phyloP scores from a whole-genome alignment of 2,797 vertebrate genomes.

The Myripristis murdjan region DNA sequence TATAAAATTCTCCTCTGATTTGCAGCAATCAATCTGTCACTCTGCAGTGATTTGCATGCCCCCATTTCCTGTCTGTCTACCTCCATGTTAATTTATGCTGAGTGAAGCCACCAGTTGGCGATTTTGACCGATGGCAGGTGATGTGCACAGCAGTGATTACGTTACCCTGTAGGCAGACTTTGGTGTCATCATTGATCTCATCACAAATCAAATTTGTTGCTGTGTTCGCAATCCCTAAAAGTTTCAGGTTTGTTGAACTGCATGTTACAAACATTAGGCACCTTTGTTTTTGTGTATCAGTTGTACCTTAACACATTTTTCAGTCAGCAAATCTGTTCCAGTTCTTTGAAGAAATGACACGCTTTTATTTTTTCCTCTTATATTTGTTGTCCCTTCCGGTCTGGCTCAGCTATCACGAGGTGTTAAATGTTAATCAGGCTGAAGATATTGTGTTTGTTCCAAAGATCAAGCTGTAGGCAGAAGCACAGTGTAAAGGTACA shows the following conservation, averaged over 20 bases:
- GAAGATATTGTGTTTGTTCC: constrained; percentile 12
- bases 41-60: constrained; percentile 62
- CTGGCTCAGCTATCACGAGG: constrained; percentile 4
- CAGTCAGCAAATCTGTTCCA: constrained; percentile 25
- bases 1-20: constrained; percentile 46
- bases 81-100: constrained; percentile 45
- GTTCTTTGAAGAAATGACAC: constrained; percentile 1
- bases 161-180: constrained; percentile 42
- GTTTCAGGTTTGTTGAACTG: constrained; percentile 32
- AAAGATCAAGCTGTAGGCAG: constrained; percentile 13
- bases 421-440: constrained; percentile 13
- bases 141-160: constrained; percentile 70
- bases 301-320: constrained; percentile 21
- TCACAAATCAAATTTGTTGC: constrained; percentile 53
- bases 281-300: constrained; percentile 8
- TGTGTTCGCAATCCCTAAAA: constrained; percentile 36
- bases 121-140: constrained; percentile 64
- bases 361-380: background rate
- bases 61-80: constrained; percentile 42
- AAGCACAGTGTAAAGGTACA: constrained; percentile 12
- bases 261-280: background rate
- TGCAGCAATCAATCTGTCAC: constrained; percentile 45
- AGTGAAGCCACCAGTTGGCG: constrained; percentile 52
- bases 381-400: constrained; percentile 15
- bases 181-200: constrained; percentile 59